Percentiles rank a stretch among this genome's conserved stretches.
These are phyloP conservation scores for Anoplius nigerrimus DNA, from an alignment of 2,888 invertebrate species.

Conservation along the genomic window DNA sequence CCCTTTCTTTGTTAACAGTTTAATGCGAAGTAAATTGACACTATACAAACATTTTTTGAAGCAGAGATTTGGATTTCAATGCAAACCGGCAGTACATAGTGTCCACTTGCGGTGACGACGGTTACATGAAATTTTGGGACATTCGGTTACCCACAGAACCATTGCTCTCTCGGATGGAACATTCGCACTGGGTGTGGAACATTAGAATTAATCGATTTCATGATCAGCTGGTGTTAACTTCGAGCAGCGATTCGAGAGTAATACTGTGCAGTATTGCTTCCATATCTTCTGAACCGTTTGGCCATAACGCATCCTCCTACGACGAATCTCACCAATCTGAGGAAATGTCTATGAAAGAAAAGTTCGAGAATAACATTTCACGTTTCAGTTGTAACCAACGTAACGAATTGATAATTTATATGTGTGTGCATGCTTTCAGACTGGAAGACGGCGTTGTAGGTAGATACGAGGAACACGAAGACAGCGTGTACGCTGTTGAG, in stretches of 20 bases:
- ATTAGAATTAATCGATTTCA: conserved; percentile 97
- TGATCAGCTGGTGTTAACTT: conserved; percentile 94
- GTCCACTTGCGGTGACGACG: conserved; percentile 97
- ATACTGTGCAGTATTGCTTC: conserved; percentile 91
- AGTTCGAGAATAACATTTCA: conserved; percentile 67
- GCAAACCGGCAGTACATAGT: conserved; percentile 97
- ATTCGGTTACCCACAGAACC: conserved; percentile 88
- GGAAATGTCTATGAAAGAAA: conserved; percentile 75
- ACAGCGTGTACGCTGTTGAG: conserved; percentile 97
- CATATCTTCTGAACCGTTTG: conserved; percentile 88
- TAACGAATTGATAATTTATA: neutral
- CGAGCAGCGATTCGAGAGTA: conserved; percentile 96
- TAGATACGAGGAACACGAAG: conserved; percentile 97
- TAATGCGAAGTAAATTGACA: neutral
- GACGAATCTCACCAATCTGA: conserved; percentile 75
- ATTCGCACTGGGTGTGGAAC: conserved; percentile 96
- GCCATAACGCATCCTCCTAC: conserved; percentile 76
- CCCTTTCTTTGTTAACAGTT: neutral
- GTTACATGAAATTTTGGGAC: conserved; percentile 97
- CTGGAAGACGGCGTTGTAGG: conserved; percentile 92
- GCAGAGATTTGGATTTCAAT: conserved; percentile 94
- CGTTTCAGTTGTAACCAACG: neutral
- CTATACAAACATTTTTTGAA: conserved; percentile 19
- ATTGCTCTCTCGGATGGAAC: conserved; percentile 87
- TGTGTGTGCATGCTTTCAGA: conserved; percentile 70